Evolutionary conservation across 2,888 invertebrate genomes (phyloP).

Genomic region (Lumbricus terrestris): DNA sequence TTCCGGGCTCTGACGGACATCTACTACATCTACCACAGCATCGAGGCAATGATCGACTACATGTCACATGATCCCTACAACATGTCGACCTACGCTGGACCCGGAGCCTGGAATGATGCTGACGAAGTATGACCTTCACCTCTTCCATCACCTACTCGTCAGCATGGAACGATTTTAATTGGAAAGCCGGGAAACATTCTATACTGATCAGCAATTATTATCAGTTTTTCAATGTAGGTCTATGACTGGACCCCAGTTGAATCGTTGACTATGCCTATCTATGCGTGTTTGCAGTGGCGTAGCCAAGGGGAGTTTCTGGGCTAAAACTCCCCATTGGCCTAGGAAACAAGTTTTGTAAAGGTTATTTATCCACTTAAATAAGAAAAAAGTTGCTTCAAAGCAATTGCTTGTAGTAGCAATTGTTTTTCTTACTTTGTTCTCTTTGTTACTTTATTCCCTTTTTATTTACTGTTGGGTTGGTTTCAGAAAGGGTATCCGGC

Average conservation of each 20-base stretch:
- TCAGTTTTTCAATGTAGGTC: no score
- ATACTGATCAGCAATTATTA: no score
- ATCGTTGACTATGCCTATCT: neutral
- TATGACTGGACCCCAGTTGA: neutral
- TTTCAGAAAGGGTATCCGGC: no score
- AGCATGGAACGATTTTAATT: neutral
- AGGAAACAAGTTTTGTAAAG: no score
- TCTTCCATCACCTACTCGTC: neutral
- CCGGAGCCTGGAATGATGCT: conserved; percentile 40
- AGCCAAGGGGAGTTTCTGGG: no score
- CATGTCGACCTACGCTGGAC: conserved; percentile 75
- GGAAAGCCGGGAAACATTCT: neutral
- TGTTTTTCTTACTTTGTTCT: no score
- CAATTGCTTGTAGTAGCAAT: no score
- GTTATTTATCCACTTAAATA: no score
- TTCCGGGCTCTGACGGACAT: conserved; percentile 92
- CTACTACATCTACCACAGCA: conserved; percentile 87
- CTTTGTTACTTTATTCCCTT: no score
- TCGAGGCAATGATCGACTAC: conserved; percentile 88
- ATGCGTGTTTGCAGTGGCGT: neutral
- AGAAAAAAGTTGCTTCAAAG: no score
- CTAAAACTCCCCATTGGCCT: no score
- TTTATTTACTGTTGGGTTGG: no score
- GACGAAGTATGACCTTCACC: conserved; percentile 33
- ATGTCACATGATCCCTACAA: conserved; percentile 89